Percentiles rank a stretch among this genome's conserved stretches.
Conservation (phyloP, 2,888 invertebrate species). For the Crocallis elinguaria region DNA sequence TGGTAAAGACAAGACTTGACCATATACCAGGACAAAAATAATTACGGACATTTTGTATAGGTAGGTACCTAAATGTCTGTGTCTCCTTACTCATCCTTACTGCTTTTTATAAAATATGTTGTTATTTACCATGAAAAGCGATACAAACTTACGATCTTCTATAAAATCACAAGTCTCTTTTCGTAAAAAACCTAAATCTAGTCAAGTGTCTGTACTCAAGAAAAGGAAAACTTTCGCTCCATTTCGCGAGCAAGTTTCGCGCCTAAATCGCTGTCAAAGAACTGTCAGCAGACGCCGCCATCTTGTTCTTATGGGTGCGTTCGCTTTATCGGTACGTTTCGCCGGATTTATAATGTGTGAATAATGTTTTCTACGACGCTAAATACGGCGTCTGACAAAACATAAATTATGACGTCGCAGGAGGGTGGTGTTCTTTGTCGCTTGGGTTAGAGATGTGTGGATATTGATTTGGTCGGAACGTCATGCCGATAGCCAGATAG, state of each 20-base stretch:
- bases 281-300: conserved; percentile 63
- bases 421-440: conserved; percentile 44
- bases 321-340: conserved; percentile 69
- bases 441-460: conserved; percentile 16
- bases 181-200: conserved; percentile 38
- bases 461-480: neutral
- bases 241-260: conserved; percentile 50
- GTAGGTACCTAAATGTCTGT: no score
- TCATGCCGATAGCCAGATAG: neutral
- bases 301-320: conserved; percentile 65
- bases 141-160: no score
- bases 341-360: conserved; percentile 82
- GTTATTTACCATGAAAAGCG: neutral
- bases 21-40: no score
- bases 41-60: no score
- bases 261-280: conserved; percentile 72
- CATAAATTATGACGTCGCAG: conserved; percentile 76
- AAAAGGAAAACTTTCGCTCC: conserved; percentile 32
- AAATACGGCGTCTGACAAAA: conserved; percentile 78
- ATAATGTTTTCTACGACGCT: conserved; percentile 72
- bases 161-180: neutral
- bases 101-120: no score
- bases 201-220: conserved; percentile 58
- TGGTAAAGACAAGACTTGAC: no score
- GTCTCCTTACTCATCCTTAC: no score